A percentile compares a stretch with the other conserved stretches of the same genome.
phyloP scores from a whole-genome alignment of 1,140 invertebrate species.

The Lepidotrigona ventralis region DNA sequence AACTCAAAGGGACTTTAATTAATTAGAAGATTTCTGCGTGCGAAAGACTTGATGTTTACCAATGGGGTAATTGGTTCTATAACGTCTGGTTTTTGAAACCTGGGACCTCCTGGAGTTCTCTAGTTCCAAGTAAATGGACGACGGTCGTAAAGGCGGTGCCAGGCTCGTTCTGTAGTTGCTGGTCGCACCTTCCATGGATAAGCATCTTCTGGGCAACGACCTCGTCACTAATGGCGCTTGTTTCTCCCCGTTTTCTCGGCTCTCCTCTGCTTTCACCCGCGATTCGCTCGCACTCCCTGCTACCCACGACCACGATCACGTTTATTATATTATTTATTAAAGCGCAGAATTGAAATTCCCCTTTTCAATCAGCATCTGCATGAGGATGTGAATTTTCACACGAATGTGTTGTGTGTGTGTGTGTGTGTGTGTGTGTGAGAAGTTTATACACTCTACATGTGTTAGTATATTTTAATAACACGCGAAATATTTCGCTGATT shows the following conservation, averaged over 20 bases:
- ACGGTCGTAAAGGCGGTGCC: slow-evolving; percentile 40
- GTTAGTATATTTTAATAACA: no score
- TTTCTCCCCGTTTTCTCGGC: slow-evolving; percentile 25
- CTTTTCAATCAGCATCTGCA: neutral
- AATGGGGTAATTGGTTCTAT: slow-evolving; percentile 66
- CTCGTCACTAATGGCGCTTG: slow-evolving; percentile 41
- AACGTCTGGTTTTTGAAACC: slow-evolving; percentile 54
- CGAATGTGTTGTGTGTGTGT: no score
- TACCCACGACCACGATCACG: neutral
- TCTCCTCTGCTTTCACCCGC: neutral
- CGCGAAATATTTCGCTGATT: neutral
- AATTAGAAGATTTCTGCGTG: neutral
- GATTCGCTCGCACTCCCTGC: slow-evolving; percentile 27
- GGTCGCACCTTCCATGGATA: slow-evolving; percentile 67
- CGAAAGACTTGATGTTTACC: slow-evolving; percentile 56
- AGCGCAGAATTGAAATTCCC: neutral
- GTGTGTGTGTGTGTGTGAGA: no score
- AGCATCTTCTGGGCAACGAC: slow-evolving; percentile 68
- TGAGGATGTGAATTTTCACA: no score
- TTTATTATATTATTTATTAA: neutral
- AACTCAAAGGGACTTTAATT: neutral
- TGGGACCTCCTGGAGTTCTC: slow-evolving; percentile 62
- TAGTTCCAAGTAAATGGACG: slow-evolving; percentile 67
- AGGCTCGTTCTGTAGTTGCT: slow-evolving; percentile 58
- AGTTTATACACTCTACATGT: no score